A percentile compares a stretch with the other conserved stretches of the same genome.
Conservation (phyloP, 2,888 invertebrate species). For the Nasonia oneida region DNA sequence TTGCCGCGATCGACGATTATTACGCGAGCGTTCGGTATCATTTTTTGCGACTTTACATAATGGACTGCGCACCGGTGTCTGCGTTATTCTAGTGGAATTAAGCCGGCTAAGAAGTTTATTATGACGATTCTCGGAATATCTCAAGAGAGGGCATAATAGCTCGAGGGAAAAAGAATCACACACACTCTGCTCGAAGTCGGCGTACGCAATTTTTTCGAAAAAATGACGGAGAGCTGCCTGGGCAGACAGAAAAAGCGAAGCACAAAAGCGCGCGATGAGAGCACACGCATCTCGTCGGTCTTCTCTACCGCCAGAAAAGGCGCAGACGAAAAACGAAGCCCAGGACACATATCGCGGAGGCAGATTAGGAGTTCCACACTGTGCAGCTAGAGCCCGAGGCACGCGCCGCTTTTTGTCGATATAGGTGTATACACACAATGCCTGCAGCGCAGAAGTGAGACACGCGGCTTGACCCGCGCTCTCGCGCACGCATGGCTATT, state of each 20-base stretch:
- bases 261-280: not conserved
- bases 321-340: not conserved
- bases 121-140: conserved; percentile 7
- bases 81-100: not conserved
- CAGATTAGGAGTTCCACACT: conserved; percentile 8
- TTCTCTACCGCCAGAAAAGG: too few relatives aligned
- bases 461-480: conserved; percentile 39
- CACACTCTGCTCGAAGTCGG: too few relatives aligned
- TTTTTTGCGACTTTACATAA: conserved; percentile 1
- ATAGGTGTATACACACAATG: not conserved
- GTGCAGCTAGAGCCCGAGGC: not conserved
- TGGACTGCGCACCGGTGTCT: not conserved
- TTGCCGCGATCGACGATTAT: not conserved
- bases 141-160: not conserved
- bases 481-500: conserved; percentile 42
- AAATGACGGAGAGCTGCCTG: not conserved
- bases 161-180: not conserved
- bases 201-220: conserved; percentile 13
- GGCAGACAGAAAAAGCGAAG: not conserved
- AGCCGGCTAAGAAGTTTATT: not conserved
- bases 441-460: not conserved
- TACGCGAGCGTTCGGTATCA: conserved; percentile 7
- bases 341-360: not conserved
- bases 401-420: not conserved
- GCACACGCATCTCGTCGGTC: not conserved